Evolutionary conservation across 1,140 invertebrate species (phyloP).

Genomic region (Lerema accius): DNA sequence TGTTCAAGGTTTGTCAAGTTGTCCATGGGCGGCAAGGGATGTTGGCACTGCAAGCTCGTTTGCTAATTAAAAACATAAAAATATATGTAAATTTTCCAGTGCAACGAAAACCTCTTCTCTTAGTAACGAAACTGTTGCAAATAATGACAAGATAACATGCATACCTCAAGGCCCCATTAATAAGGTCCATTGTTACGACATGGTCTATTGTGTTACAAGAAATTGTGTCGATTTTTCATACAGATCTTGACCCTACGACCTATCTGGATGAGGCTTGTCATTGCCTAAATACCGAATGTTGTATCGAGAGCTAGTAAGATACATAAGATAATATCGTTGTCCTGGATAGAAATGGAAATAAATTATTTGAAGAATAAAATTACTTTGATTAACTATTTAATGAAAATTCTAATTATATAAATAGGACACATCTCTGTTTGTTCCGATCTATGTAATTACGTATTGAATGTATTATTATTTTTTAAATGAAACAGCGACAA

Average conservation of each 20-base stretch:
- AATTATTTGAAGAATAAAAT: no score
- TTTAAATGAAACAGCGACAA: no score
- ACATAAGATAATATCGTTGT: neutral
- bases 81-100: no score
- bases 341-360: neutral
- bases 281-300: conserved; percentile 17
- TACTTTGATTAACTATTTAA: no score
- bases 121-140: neutral
- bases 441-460: no score
- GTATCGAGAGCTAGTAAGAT: neutral
- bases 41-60: no score
- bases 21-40: no score
- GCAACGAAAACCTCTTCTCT: neutral
- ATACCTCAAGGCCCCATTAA: conserved; percentile 23
- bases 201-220: conserved; percentile 35
- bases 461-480: no score
- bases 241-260: conserved; percentile 39
- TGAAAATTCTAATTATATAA: no score
- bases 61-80: no score
- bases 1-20: no score
- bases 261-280: conserved; percentile 28
- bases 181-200: conserved; percentile 30
- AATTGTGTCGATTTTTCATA: conserved; percentile 31
- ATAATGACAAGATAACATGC: conserved; percentile 1
- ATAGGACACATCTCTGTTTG: no score